Evolutionary conservation across 2,113 vertebrate species (phyloP).

Genomic region (Pterocles orientalis): DNA sequence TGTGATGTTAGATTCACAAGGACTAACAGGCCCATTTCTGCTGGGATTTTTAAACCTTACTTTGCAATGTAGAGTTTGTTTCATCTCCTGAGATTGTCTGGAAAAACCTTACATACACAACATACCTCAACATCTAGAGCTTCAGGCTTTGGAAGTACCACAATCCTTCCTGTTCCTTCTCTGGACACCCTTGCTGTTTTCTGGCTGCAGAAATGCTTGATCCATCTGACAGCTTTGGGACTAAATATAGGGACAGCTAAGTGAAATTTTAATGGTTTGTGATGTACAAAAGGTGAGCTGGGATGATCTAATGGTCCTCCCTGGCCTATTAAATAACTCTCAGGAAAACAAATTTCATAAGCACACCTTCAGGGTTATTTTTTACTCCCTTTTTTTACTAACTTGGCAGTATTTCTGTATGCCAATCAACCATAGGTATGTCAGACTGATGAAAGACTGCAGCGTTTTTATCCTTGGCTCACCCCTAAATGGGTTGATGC

Average conservation of each 20-base stretch:
- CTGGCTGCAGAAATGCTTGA: not conserved
- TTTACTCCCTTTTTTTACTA: not conserved
- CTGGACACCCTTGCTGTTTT: not conserved
- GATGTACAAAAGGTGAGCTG: not conserved
- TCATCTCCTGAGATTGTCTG: not conserved
- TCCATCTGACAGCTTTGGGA: not conserved
- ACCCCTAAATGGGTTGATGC: not conserved
- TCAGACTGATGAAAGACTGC: not conserved
- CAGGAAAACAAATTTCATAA: not conserved
- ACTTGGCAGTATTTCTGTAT: not conserved
- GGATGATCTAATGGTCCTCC: not conserved
- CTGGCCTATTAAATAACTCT: not conserved
- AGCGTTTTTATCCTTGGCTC: not conserved
- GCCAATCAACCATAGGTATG: not conserved
- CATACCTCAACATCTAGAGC: not conserved
- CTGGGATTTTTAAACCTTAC: not conserved
- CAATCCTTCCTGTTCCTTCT: not conserved
- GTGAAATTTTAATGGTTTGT: not conserved
- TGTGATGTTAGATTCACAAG: not conserved
- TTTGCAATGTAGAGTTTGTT: not conserved
- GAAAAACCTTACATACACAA: accelerated
- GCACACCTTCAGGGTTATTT: not conserved
- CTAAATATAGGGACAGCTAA: not conserved
- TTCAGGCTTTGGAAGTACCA: not conserved
- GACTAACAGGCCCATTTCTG: not conserved